Percentiles rank a stretch among this genome's conserved stretches.
Conservation (phyloP, 1,140 invertebrate genomes). For the Augochlora pura region DNA sequence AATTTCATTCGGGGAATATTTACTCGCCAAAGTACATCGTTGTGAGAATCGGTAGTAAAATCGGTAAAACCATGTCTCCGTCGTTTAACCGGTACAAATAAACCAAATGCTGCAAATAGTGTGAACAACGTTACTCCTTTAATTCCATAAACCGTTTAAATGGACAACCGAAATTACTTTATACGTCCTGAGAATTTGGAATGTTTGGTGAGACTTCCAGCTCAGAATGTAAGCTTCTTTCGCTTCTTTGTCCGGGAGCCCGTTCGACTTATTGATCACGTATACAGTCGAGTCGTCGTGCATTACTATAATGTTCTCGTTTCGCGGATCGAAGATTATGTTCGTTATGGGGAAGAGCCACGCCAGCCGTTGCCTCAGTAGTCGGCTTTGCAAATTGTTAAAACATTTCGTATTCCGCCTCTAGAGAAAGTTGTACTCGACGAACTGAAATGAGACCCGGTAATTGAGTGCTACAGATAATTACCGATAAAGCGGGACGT, state of each 20-base stretch:
- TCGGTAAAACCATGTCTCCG: conserved; percentile 84
- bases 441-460: conserved; percentile 78
- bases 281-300: conserved; percentile 84
- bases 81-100: conserved; percentile 82
- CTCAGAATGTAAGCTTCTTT: conserved; percentile 73
- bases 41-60: conserved; percentile 83
- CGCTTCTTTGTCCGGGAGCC: conserved; percentile 64
- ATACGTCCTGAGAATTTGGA: conserved; percentile 78
- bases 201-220: conserved; percentile 70
- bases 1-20: conserved; percentile 34
- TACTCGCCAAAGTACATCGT: conserved; percentile 83
- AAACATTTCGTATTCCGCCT: conserved; percentile 82
- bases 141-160: conserved; percentile 5
- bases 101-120: conserved; percentile 83
- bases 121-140: background rate
- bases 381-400: conserved; percentile 76
- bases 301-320: conserved; percentile 83
- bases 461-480: background rate
- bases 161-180: conserved; percentile 70
- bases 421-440: conserved; percentile 85
- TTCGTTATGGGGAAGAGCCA: conserved; percentile 81
- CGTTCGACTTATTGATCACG: conserved; percentile 82
- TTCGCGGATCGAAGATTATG: conserved; percentile 81
- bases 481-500: background rate
- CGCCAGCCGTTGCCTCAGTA: conserved; percentile 78